A percentile compares a stretch with the other conserved stretches of the same genome.
Conservation (phyloP, 2,113 vertebrate species). For the Syngnathus scovelli region DNA sequence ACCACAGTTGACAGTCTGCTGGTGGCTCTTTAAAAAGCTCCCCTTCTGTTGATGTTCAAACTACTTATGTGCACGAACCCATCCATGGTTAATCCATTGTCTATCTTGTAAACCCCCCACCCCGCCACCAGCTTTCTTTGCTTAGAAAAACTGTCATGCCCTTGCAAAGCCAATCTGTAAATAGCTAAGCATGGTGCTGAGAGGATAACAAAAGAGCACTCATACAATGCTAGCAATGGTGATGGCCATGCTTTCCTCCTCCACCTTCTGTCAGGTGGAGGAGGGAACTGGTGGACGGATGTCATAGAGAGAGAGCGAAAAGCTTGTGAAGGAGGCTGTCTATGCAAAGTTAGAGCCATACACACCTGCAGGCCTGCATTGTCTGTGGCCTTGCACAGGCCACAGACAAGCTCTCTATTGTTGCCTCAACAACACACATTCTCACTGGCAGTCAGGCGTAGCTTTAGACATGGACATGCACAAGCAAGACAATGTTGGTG, state of each 20-base stretch:
- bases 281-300: constrained; percentile 23
- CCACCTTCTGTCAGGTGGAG: constrained; percentile 25
- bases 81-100: constrained; percentile 41
- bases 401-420: constrained; percentile 69
- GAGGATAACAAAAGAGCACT: constrained; percentile 52
- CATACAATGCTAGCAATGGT: constrained; percentile 54
- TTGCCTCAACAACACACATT: constrained; percentile 40
- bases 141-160: constrained; percentile 31
- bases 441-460: constrained; percentile 16
- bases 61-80: constrained; percentile 54
- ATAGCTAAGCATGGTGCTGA: constrained; percentile 50
- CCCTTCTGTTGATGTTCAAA: constrained; percentile 61
- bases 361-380: constrained; percentile 71
- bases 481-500: constrained; percentile 47
- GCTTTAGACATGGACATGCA: constrained; percentile 53
- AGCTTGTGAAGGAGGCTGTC: constrained; percentile 48
- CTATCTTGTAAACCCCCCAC: constrained; percentile 34
- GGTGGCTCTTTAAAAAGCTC: constrained; percentile 36
- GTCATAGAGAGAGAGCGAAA: constrained; percentile 28
- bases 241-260: constrained; percentile 30
- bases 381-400: constrained; percentile 43
- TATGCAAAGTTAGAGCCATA: constrained; percentile 71
- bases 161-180: constrained; percentile 63
- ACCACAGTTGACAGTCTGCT: constrained; percentile 59
- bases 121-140: constrained; percentile 26